These are phyloP conservation scores for Rhopilema esculentum DNA, from an alignment of 30 jellyfish, hydroid and myxozoan species.

Conservation along the genomic window DNA sequence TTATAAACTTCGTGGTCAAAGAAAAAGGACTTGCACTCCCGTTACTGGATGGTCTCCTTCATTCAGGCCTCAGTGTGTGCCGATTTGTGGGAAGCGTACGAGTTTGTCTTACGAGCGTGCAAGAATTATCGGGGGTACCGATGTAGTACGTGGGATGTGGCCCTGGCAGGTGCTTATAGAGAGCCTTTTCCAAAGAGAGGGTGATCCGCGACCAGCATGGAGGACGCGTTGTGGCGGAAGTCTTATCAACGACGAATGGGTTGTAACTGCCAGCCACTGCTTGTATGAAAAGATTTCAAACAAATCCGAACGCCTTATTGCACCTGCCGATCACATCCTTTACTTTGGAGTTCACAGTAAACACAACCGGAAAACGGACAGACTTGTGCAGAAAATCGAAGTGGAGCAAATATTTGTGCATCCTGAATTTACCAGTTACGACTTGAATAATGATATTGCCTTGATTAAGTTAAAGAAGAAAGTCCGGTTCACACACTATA, in stretches of 20 bases:
- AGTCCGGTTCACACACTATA: slow-evolving; percentile 59
- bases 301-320: slow-evolving; percentile 31
- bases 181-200: slow-evolving; percentile 46
- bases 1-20: slow-evolving; percentile 82
- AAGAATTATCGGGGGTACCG: slow-evolving; percentile 89
- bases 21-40: slow-evolving; percentile 65
- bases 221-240: slow-evolving; percentile 95
- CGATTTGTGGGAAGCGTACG: slow-evolving; percentile 85
- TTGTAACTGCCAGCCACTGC: slow-evolving; percentile 99
- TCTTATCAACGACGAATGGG: slow-evolving; percentile 90
- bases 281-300: slow-evolving; percentile 70
- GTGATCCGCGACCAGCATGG: slow-evolving; percentile 65
- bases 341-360: slow-evolving; percentile 93
- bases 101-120: slow-evolving; percentile 71
- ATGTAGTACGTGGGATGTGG: slow-evolving; percentile 87
- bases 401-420: slow-evolving; percentile 68
- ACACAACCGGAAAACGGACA: slow-evolving; percentile 56
- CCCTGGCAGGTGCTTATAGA: slow-evolving; percentile 99
- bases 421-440: slow-evolving; percentile 58
- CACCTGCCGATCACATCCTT: slow-evolving; percentile 75
- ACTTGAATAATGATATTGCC: slow-evolving; percentile 93
- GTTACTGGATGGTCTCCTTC: slow-evolving; percentile 80
- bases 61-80: slow-evolving; percentile 86
- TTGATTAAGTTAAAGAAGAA: slow-evolving; percentile 72
- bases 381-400: slow-evolving; percentile 43